phyloP scores from a whole-genome alignment of 1,140 invertebrate genomes.

The Lordiphosa mommai region DNA sequence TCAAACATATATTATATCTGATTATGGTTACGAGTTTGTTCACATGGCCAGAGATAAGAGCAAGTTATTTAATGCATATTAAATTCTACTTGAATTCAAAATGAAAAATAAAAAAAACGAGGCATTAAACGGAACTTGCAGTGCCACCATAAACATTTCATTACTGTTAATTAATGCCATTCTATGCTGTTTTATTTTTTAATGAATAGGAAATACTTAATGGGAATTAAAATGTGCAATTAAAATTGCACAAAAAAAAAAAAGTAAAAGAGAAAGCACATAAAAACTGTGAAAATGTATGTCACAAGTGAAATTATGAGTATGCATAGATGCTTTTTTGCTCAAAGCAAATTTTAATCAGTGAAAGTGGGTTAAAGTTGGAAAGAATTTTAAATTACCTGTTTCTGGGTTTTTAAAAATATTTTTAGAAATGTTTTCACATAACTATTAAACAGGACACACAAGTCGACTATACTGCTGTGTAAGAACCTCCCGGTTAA shows the following conservation, averaged over 20 bases:
- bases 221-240: background rate
- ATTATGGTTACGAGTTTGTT: background rate
- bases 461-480: no score
- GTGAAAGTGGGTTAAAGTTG: no score
- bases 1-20: background rate
- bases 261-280: background rate
- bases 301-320: conserved; percentile 1
- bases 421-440: no score
- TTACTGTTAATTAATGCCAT: conserved; percentile 3
- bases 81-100: background rate
- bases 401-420: no score
- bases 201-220: background rate
- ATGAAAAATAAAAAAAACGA: no score
- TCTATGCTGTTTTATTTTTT: background rate
- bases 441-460: no score
- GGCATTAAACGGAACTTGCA: background rate
- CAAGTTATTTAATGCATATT: conserved; percentile 1
- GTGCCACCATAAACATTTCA: conserved; percentile 4
- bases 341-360: no score
- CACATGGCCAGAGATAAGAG: background rate
- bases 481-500: no score
- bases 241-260: background rate
- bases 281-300: background rate
- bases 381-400: no score
- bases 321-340: no score